Percentiles rank a stretch among this genome's conserved stretches.
phyloP scores from a whole-genome alignment of 2,888 invertebrate species.

The Rutpela maculata region DNA sequence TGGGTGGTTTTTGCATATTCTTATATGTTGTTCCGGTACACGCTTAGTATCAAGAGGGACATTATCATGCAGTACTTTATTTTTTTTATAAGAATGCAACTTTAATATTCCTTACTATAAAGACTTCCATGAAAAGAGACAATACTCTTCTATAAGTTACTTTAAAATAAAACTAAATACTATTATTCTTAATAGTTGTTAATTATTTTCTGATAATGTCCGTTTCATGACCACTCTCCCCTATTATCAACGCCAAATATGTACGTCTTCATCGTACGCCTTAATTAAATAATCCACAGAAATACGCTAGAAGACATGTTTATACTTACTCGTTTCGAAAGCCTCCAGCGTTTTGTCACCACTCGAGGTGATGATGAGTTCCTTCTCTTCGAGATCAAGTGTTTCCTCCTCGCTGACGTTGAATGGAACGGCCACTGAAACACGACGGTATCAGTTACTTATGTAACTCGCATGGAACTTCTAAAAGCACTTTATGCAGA shows the following conservation, averaged over 20 bases:
- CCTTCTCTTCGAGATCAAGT: conserved; percentile 74
- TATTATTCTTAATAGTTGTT: no score
- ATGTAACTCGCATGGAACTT: conserved; percentile 39
- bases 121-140: no score
- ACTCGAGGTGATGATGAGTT: conserved; percentile 75
- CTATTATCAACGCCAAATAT: neutral
- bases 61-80: no score
- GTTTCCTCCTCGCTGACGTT: conserved; percentile 76
- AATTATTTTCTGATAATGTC: no score
- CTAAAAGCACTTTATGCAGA: conserved; percentile 33
- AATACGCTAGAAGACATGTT: neutral
- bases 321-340: conserved; percentile 77
- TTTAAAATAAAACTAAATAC: no score
- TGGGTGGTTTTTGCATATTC: no score
- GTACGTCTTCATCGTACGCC: neutral
- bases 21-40: no score
- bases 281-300: neutral
- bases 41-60: no score
- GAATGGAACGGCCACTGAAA: conserved; percentile 71
- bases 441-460: conserved; percentile 22
- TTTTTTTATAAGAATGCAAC: no score
- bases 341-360: conserved; percentile 75
- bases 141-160: no score
- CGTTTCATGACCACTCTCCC: no score
- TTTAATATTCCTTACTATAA: no score